A percentile compares a stretch with the other conserved stretches of the same genome.
Conservation (phyloP, 2,113 vertebrate species). For the Lasiurus borealis region DNA sequence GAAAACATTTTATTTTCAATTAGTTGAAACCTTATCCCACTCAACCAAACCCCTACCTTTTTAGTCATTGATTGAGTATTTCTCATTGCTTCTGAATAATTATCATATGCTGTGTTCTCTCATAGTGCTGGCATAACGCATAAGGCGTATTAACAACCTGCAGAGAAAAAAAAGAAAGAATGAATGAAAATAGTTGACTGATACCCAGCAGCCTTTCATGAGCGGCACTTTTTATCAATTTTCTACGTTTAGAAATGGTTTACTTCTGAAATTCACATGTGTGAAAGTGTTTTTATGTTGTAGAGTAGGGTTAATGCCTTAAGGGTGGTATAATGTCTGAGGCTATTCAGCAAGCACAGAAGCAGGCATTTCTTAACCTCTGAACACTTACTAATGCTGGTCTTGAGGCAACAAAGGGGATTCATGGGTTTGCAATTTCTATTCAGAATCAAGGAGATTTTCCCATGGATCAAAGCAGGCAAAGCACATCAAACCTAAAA, state of each 20-base stretch:
- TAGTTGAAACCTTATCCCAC: conserved; percentile 56
- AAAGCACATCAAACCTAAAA: not conserved
- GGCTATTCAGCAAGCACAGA: not conserved
- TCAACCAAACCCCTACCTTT: not conserved
- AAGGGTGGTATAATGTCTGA: not conserved
- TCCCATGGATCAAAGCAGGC: not conserved
- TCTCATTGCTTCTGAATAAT: conserved; percentile 44
- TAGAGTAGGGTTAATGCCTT: not conserved
- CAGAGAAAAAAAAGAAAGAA: not conserved
- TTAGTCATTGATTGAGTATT: conserved; percentile 36
- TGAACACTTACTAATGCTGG: not conserved
- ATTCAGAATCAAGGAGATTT: conserved; percentile 17
- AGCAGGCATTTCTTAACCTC: conserved; percentile 36
- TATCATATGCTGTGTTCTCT: conserved; percentile 23
- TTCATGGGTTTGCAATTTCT: not conserved
- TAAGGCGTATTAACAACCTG: not conserved
- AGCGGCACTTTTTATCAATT: conserved; percentile 61
- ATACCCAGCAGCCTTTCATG: not conserved
- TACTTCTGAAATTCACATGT: conserved; percentile 62
- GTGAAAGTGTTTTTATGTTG: conserved; percentile 50
- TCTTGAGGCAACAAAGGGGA: not conserved
- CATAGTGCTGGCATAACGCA: not conserved
- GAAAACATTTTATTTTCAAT: conserved; percentile 40
- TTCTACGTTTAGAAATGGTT: conserved; percentile 50
- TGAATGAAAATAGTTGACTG: conserved; percentile 26